Evolutionary conservation across 2,797 vertebrate species (phyloP).

Genomic region (Notamacropus eugenii): DNA sequence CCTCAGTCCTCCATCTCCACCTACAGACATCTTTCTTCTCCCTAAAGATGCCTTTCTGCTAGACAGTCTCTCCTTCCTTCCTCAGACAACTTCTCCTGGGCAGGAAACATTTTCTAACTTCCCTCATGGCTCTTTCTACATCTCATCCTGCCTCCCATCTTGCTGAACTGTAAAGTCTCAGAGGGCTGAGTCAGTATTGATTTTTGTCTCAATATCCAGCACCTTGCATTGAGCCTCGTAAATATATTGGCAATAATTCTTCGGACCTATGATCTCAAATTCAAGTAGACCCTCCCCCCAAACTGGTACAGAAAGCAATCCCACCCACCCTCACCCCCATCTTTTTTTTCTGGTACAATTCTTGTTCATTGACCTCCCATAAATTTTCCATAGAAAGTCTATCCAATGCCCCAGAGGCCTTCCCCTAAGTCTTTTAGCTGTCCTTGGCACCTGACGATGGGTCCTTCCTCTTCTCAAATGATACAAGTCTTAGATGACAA

Average conservation of each 20-base stretch:
- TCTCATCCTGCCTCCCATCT: not conserved
- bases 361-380: not conserved
- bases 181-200: not conserved
- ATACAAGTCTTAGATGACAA: not conserved
- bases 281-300: not conserved
- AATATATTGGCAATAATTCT: not conserved
- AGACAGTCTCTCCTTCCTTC: not conserved
- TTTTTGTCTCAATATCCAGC: not conserved
- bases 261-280: not conserved
- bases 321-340: not conserved
- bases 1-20: not conserved
- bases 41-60: not conserved
- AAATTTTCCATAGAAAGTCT: not conserved
- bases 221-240: not conserved
- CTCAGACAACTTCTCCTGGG: not conserved
- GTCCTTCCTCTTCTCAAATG: not conserved
- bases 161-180: not conserved
- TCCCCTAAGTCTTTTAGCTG: not conserved
- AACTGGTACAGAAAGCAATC: not conserved
- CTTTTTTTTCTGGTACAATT: not conserved
- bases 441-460: not conserved
- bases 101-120: not conserved
- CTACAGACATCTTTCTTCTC: not conserved
- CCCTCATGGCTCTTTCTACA: not conserved
- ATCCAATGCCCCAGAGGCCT: not conserved